Conservation (phyloP, 2,888 invertebrate genomes). For the Selenia dentaria region DNA sequence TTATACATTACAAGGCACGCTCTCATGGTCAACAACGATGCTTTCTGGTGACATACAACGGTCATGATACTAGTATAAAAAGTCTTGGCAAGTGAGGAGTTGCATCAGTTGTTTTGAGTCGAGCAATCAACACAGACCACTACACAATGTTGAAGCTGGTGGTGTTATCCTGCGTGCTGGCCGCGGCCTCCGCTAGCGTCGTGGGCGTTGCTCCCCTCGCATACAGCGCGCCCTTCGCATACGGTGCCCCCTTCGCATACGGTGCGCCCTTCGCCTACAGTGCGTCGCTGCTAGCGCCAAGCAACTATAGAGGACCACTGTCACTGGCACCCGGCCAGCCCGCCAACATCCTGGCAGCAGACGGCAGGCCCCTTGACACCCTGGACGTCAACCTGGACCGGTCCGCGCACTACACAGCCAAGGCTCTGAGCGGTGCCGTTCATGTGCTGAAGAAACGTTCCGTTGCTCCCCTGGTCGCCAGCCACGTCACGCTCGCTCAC, state of each 20-base stretch:
- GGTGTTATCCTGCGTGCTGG: slow-evolving; percentile 86
- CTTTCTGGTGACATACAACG: no score
- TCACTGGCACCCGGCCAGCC: slow-evolving; percentile 66
- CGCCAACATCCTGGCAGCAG: slow-evolving; percentile 66
- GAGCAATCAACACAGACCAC: slow-evolving; percentile 73
- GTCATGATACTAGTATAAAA: slow-evolving; percentile 57
- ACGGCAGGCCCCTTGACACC: slow-evolving; percentile 74
- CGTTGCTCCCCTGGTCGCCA: slow-evolving; percentile 43
- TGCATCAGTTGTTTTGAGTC: slow-evolving; percentile 65
- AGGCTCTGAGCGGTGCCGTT: slow-evolving; percentile 56
- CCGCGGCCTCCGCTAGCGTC: slow-evolving; percentile 76
- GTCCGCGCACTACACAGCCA: slow-evolving; percentile 55
- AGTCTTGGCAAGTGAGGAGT: slow-evolving; percentile 35
- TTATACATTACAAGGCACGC: not conserved
- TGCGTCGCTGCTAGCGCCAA: slow-evolving; percentile 12
- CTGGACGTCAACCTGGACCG: slow-evolving; percentile 73
- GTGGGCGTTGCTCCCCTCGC: slow-evolving; percentile 30
- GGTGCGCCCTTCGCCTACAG: slow-evolving; percentile 12
- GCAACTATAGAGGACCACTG: slow-evolving; percentile 36
- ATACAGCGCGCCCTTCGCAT: slow-evolving; percentile 29
- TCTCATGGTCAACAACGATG: no score
- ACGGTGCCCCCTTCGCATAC: slow-evolving; percentile 29
- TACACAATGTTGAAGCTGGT: slow-evolving; percentile 81
- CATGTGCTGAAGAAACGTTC: slow-evolving; percentile 66
- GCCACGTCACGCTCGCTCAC: slow-evolving; percentile 25